Base-by-base conservation (phyloP, 2,888 invertebrate species). In the Cabera pusaria region DNA sequence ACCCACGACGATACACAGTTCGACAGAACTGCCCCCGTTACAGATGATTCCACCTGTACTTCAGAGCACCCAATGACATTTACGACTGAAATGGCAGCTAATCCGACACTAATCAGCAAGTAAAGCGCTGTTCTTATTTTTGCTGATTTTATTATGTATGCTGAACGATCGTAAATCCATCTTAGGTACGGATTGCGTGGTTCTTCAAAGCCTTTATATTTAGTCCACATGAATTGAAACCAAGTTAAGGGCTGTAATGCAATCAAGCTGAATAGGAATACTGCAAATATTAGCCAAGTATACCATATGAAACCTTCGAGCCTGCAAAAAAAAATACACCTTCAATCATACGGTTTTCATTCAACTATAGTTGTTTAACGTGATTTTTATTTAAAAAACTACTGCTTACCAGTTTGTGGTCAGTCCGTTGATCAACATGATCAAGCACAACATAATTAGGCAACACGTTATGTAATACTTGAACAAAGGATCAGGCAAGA, bases 401-500 rank as follows among this genome's bases (percentile, higher is more conserved):
- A 14, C 4, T 26, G 31, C 72, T 62, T 63, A 87, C 87, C 87
- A 86, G 12, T 71, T 67, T 1, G 87, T 87, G 5, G 84, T 87
- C 5, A 88, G 52, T 18, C 82, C 83, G 39, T 85, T 87, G 18
- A 78, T 59, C 4, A 78, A 29, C 27, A 78, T 47, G 40, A 88
- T 86, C 20, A 86, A 46, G 11, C 58, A 25, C 2, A 81, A 58
- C 14, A 87, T 83, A 1, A 82, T 55, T 0, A 88, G 64, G 31
- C 88, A 86, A 38, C 87, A 85, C 1, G 70, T 61, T 16, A 85
- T 86, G 35, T 88, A 97, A 71, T 95, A 97, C 70, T 96, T 96
- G 64, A 96, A 95, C 49, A 97, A 90, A 0, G 95, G 94, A 81
- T 98, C 97, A 0, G 94, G 92, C 52, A 95, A 92, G 29, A 91